Evolutionary conservation across 2,797 vertebrate genomes (phyloP), one percentile per base, ranked within the genome.

Genomic region (Phoebastria nigripes): DNA sequence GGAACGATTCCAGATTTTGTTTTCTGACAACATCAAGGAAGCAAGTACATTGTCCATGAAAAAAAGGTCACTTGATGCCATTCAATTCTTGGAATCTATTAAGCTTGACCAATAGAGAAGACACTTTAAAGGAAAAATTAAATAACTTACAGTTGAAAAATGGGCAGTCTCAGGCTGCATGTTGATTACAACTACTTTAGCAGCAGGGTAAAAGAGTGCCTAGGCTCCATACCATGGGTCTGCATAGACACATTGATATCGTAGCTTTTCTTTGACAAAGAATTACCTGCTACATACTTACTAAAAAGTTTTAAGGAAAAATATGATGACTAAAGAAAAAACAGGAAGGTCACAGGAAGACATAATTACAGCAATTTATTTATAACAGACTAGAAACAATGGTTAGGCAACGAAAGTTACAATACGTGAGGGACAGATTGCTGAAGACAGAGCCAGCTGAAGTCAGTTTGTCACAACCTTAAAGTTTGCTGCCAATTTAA

Each of bases 371-470:
- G 86, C 41, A 56, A 89, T 78, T 90, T 87, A 92, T 96, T 96
- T 95, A 82, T 96, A 96, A 85, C 90, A 87, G 51, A 14, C 74
- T 51, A 79, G 70, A 87, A 94, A 95, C 96, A 96, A 97, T 96
- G 78, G 92, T 29, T 44, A 92, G 94, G 89, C 71, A 88, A 90
- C 61, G 65, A 80, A 89, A 90, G 81, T 94, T 82, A 49, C 51
- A 72, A 25, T 29, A 37, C 3, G 28, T 11, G 39, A 89, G 92
- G 92, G 74, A 52, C 58, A 86, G 90, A 71, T 33, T 94, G 93
- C 90, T 78, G 94, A 95, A 92, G 91, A 65, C 61, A 59, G 83
- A 80, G 96, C 88, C 96, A 95, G 94, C 81, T 51, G 37, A 79
- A 91, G 85, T 51, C 82, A 52, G 46, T 87, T 51, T 85, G 86